phyloP scores from a whole-genome alignment of 2,113 vertebrate species.

The Rhineura floridana region DNA sequence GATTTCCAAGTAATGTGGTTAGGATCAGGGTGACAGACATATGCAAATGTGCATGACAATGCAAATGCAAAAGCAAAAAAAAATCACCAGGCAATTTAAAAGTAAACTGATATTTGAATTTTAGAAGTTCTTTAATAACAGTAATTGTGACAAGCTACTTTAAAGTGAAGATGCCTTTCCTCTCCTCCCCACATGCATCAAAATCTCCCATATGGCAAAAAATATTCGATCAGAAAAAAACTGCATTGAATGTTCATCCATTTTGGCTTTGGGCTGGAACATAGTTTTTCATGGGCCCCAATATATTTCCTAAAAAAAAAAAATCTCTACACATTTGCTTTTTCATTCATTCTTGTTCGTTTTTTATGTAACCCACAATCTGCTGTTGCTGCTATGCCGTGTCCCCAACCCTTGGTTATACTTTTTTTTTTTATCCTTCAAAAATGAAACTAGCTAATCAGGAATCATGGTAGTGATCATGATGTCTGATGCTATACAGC shows the following conservation, averaged over 20 bases:
- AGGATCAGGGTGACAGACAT: background rate
- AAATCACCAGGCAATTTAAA: background rate
- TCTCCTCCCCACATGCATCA: background rate
- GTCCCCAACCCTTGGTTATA: background rate
- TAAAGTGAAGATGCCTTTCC: background rate
- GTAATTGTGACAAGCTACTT: background rate
- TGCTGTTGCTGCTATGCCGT: background rate
- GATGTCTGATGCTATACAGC: background rate
- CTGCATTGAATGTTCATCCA: background rate
- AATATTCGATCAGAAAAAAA: rapidly evolving
- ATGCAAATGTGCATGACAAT: background rate
- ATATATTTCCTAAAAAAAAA: background rate
- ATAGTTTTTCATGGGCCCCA: background rate
- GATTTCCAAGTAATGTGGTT: slow-evolving; percentile 12
- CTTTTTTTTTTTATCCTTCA: background rate
- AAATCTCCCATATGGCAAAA: background rate
- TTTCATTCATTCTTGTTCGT: background rate
- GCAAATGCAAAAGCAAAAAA: background rate
- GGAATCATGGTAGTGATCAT: background rate
- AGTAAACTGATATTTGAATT: background rate
- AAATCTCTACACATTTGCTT: background rate
- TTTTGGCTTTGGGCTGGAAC: background rate
- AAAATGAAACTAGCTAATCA: background rate
- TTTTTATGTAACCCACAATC: no score
- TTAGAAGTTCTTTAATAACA: background rate